Evolutionary conservation across 2,113 vertebrate species (phyloP), one percentile per base, ranked within the genome.

Genomic region (Mastomys coucha): DNA sequence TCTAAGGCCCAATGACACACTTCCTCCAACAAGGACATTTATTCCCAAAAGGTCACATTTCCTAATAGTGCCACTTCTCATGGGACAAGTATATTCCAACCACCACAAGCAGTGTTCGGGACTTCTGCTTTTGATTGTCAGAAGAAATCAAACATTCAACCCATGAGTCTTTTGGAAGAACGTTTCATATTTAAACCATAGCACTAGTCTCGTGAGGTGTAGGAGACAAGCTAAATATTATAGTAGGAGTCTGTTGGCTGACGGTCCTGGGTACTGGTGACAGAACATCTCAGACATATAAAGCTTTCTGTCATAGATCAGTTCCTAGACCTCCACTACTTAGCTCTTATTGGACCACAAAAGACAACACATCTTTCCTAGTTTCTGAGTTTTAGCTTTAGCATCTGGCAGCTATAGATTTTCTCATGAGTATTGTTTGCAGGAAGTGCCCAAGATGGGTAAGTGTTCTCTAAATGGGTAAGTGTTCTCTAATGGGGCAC

Each of bases 111-210:
- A 94, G 49, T 53, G 67, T 56, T 84, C 77, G 72, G 58, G 75
- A 49, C 88, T 82, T 60, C 80, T 91, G 75, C 88, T 97, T 70
- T 73, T 84, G 65, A 73, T 82, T 53, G 36, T 96, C 56, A 72
- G 76, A 76, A 49, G 33, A 13, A 33, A 53, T 11, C 65, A 70
- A n/a, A 51, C 67, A 49, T 70, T 53, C 11, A 70, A 36, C 60
- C 20, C 22, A 22, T n/a, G 33, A n/a, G 51, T 33, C 78, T 81
- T 22, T 58, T 12, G 19, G 51, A 53, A 17, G 33, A n/a, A 58
- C 49, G 22, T 33, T n/a, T 81, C 49, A 88, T 39, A 72, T 16
- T 22, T 22, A 13, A 69, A 24, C n/a, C 31, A 70, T n/a, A 51
- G 36, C 16, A 70, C 45, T 36, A 70, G 53, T 45, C n/a, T 93